phyloP scores from a whole-genome alignment of 2,797 vertebrate genomes.

The Arrhamphus sclerolepis region DNA sequence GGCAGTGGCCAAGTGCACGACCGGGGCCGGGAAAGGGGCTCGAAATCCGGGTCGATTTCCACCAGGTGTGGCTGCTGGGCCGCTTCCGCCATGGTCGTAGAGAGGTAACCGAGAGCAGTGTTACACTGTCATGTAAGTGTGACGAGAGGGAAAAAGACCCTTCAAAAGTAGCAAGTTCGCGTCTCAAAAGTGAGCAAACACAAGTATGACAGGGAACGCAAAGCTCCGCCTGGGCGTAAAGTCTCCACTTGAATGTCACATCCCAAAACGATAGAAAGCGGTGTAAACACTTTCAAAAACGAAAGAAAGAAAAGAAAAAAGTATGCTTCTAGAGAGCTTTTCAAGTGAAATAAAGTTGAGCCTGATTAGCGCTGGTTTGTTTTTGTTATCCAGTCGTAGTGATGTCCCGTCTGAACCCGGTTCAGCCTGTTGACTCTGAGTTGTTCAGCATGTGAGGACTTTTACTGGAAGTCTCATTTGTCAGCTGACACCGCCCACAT shows the following conservation, averaged over 20 bases:
- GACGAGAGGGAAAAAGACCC: constrained; percentile 10
- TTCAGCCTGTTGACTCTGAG: constrained; percentile 79
- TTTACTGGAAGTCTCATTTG: constrained; percentile 86
- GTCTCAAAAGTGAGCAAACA: constrained; percentile 37
- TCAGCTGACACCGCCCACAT: constrained; percentile 74
- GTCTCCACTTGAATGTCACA: constrained; percentile 56
- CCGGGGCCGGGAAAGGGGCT: constrained; percentile 92
- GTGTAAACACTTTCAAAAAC: neutral
- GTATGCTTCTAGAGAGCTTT: constrained; percentile 1
- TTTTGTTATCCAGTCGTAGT: constrained; percentile 54
- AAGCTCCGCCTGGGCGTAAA: constrained; percentile 50
- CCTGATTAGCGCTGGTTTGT: constrained; percentile 36
- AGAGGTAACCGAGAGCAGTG: constrained; percentile 37
- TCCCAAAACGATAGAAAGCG: constrained; percentile 50
- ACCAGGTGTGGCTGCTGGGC: constrained; percentile 87
- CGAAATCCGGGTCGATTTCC: constrained; percentile 96
- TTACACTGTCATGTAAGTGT: constrained; percentile 74
- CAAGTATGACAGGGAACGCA: constrained; percentile 37
- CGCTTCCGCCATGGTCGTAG: constrained; percentile 87
- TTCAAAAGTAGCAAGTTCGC: constrained; percentile 47
- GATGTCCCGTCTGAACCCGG: constrained; percentile 35
- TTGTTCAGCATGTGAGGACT: constrained; percentile 59
- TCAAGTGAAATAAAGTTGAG: constrained; percentile 20
- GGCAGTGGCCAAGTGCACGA: constrained; percentile 98
- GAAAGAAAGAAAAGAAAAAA: constrained; percentile 21